Evolutionary conservation across 2,113 vertebrate genomes (phyloP), one percentile per base, ranked within the genome.

Genomic region (Odontesthes bonariensis): DNA sequence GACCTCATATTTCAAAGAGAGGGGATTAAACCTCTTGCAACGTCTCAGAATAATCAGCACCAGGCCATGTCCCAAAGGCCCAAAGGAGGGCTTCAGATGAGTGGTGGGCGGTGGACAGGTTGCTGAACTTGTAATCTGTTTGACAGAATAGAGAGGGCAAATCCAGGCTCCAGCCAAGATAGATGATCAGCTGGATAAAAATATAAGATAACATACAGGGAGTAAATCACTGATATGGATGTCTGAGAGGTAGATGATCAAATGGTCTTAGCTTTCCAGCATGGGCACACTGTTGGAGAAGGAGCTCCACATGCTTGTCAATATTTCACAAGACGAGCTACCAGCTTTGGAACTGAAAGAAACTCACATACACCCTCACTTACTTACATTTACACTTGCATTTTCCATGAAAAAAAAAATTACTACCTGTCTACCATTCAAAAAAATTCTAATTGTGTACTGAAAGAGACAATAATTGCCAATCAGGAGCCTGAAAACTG

Each of bases 11-110:
- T 89, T 91, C 90, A 91, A 85, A 86, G 87, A 54, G 79, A 10
- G 53, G 67, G 88, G 88, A 93, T 93, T 93, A 92, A 93, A 91
- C 75, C 82, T 86, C 70, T 59, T 80, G 77, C 84, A 82, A 81
- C 83, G 82, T 82, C 87, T 83, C 82, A 52, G 86, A 77, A 83
- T 87, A 73, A 79, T 79, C 68, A 23, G 86, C 70, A 74, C 49
- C 14, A 52, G 59, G 82, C 75, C 70, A 64, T 55, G 66, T 87
- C 86, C 86, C 82, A 54, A 68, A 81, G 78, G 52, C 77, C 78
- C 81, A 27, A 67, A 77, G 62, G 67, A 85, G 70, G 71, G 80
- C 77, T 83, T 74, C 79, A 46, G 73, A 73, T 80, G 88, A 84
- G 74, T 75, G 69, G 75, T 85, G 75, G 83, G 71, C 64, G 81